phyloP scores from a whole-genome alignment of 2,113 vertebrate species.

The Murina feae region DNA sequence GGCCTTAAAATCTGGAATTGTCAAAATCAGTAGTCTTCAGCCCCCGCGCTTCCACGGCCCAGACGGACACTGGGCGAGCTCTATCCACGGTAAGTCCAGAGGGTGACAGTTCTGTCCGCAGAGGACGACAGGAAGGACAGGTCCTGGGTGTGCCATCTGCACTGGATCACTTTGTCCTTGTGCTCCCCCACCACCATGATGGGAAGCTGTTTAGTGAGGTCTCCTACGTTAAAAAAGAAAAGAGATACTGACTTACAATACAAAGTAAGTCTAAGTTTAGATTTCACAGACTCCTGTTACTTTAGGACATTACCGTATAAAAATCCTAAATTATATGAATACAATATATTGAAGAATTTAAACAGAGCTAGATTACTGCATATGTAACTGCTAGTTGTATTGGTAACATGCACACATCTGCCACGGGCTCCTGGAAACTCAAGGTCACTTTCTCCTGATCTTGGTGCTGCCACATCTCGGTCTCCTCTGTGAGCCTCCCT shows the following conservation, averaged over 20 bases:
- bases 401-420: neutral
- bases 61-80: conserved; percentile 38
- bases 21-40: conserved; percentile 73
- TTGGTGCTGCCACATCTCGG: neutral
- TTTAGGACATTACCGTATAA: neutral
- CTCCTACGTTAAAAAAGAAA: conserved; percentile 82
- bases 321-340: neutral
- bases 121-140: conserved; percentile 95
- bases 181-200: conserved; percentile 93
- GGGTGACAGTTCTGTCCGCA: conserved; percentile 94
- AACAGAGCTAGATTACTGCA: neutral
- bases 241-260: neutral
- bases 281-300: neutral
- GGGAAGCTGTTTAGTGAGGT: conserved; percentile 95
- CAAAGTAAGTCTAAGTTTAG: neutral
- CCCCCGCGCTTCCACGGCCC: conserved; percentile 77
- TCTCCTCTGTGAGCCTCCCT: neutral
- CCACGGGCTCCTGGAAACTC: neutral
- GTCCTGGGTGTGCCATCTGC: conserved; percentile 94
- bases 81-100: conserved; percentile 91
- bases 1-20: conserved; percentile 67
- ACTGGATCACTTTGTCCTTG: conserved; percentile 98
- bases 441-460: neutral
- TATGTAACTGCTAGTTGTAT: neutral
- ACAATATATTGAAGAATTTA: neutral